Evolutionary conservation across 2,888 invertebrate species (phyloP).

Genomic region (Morpho deidamia): DNA sequence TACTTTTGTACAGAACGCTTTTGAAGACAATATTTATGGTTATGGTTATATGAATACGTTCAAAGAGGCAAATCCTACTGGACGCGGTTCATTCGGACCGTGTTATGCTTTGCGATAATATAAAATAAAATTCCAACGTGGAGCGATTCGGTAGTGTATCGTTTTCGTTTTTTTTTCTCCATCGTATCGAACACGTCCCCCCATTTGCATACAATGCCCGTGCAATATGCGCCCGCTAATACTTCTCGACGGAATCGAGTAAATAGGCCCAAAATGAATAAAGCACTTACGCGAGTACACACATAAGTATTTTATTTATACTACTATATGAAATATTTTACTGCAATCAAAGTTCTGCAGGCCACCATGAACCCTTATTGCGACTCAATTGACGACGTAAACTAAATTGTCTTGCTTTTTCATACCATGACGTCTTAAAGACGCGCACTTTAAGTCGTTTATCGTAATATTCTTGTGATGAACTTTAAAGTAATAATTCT

Average conservation of each 20-base stretch:
- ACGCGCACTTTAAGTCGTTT: too few species aligned
- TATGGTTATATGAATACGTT: background rate
- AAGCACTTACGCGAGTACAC: background rate
- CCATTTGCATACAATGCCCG: conserved; percentile 73
- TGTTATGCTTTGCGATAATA: conserved; percentile 55
- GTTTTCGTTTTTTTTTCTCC: conserved; percentile 45
- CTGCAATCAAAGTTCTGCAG: too few species aligned
- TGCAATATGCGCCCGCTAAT: conserved; percentile 69
- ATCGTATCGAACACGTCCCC: conserved; percentile 55
- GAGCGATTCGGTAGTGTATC: conserved; percentile 40
- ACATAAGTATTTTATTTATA: background rate
- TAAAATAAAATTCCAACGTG: conserved; percentile 49
- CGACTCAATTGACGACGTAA: too few species aligned
- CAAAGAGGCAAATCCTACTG: conserved; percentile 3
- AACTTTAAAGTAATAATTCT: too few species aligned
- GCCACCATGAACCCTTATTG: too few species aligned
- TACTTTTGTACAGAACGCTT: too few species aligned
- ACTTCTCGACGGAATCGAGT: conserved; percentile 27
- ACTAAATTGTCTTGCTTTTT: too few species aligned
- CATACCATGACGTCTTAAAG: too few species aligned
- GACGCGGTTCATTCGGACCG: conserved; percentile 26
- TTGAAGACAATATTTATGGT: too few species aligned
- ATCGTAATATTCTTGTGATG: too few species aligned
- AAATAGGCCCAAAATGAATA: conserved; percentile 23
- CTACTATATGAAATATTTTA: too few species aligned